Evolutionary conservation across 1,140 invertebrate species (phyloP).

Genomic region (Bombus vancouverensis): DNA sequence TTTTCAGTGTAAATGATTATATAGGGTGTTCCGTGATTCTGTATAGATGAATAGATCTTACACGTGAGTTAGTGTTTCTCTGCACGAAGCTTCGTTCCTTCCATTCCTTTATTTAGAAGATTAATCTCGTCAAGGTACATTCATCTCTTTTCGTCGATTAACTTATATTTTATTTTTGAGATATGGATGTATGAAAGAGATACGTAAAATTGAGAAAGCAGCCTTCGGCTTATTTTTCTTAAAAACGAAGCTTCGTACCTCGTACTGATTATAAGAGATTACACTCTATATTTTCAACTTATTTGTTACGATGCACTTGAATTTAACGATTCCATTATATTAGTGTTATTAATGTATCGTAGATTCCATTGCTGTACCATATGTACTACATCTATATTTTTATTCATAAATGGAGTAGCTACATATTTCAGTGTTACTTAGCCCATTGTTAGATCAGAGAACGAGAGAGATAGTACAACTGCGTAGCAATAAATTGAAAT

Average conservation of each 20-base stretch:
- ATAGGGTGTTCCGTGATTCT: not conserved
- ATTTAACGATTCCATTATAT: not conserved
- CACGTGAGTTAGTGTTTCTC: no score
- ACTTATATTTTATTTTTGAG: no score
- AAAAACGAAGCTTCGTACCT: slow-evolving; percentile 18
- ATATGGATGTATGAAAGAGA: no score
- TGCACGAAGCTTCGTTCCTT: not conserved
- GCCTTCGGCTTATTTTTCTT: no score
- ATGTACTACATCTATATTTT: not conserved
- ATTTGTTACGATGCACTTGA: not conserved
- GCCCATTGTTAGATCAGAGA: not conserved
- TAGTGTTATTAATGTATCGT: slow-evolving; percentile 16
- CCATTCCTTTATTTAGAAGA: no score
- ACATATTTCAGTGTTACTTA: slow-evolving; percentile 14
- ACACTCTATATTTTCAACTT: not conserved
- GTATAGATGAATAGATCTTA: not conserved
- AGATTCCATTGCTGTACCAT: slow-evolving; percentile 8
- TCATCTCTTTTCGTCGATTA: not conserved
- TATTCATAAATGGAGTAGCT: slow-evolving; percentile 12
- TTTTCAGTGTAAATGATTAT: slow-evolving; percentile 9
- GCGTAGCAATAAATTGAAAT: not conserved
- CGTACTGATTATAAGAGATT: not conserved
- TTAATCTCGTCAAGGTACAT: no score
- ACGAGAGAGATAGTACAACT: not conserved
- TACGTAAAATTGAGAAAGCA: no score